A percentile compares a stretch with the other conserved stretches of the same genome.
These are phyloP conservation scores for Tipula lateralis DNA, from an alignment of 2,888 invertebrate species.

Conservation along the genomic window DNA sequence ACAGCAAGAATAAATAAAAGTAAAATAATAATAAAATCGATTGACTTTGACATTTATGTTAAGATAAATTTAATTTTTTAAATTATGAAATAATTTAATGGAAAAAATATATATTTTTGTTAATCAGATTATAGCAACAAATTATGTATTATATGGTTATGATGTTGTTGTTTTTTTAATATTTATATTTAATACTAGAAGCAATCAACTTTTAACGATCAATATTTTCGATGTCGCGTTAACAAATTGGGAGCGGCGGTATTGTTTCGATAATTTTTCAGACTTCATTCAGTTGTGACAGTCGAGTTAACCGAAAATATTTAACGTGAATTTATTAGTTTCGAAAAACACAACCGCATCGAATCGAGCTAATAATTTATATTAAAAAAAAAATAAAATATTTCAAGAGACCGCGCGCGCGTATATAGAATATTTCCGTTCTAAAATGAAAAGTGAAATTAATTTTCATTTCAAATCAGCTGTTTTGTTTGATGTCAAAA, in stretches of 20 bases:
- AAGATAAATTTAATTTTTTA: background rate
- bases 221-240: background rate
- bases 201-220: background rate
- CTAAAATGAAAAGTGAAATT: background rate
- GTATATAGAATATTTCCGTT: background rate
- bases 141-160: background rate
- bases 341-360: background rate
- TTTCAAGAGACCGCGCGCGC: background rate
- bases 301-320: too few relatives aligned
- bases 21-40: conserved; percentile 20
- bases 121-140: conserved; percentile 16
- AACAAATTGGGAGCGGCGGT: background rate
- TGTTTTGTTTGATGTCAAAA: conserved; percentile 19
- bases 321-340: background rate
- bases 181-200: background rate
- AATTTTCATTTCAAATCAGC: background rate
- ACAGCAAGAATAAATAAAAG: background rate
- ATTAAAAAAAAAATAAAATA: too few relatives aligned
- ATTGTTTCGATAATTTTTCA: background rate
- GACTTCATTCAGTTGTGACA: background rate
- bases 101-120: background rate
- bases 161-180: background rate
- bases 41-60: conserved; percentile 24
- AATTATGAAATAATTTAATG: conserved; percentile 11
- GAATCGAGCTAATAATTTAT: background rate